Evolutionary conservation across 2,113 vertebrate genomes (phyloP), one percentile per base, ranked within the genome.

Genomic region (Microtus montanus): DNA sequence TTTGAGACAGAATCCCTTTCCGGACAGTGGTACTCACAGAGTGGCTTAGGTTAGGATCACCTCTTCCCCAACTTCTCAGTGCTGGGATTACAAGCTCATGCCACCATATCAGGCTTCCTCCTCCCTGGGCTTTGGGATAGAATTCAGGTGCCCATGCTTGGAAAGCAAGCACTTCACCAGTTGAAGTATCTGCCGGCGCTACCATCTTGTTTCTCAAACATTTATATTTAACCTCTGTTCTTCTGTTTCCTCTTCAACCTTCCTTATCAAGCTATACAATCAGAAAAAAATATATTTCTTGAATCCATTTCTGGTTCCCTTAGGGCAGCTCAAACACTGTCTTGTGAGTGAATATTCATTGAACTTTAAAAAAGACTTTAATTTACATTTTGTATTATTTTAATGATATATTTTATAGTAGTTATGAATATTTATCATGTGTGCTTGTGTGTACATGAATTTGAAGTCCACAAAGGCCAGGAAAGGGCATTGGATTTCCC

Each of bases 241-340:
- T 77, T 68, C 28, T 73, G 9, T 85, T 71, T 83, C 2, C 28
- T 87, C 47, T 63, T 30, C 30, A 77, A 38, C 19, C 1, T 84
- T 91, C 47, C 5, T 70, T 54, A 15, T 86, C 26, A 35, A 88
- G 30, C 33, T 47, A 54, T 15, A 58, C 0, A 71, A 28, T 66
- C 9, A 74, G 70, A 84, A 94, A 84, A 94, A 90, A 66, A 78
- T 14, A 71, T 58, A 44, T 33, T 68, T 58, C 19, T 95, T 87
- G 41, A 82, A 38, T 78, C 6, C 7, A 38, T 54, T 87, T 28
- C 71, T 75, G 3, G 1, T 75, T 87, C 13, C 14, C 13, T 3
- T 75, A 49, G 30, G 15, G 71, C n/a, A 79, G 5, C 9, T 44
- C 20, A 63, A 11, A 22, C 20, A 13, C 19, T 38, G 33, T 88